A percentile compares a stretch with the other conserved stretches of the same genome.
These are phyloP conservation scores for Capreolus pygargus DNA, from an alignment of 2,113 vertebrate genomes.

Conservation along the genomic window DNA sequence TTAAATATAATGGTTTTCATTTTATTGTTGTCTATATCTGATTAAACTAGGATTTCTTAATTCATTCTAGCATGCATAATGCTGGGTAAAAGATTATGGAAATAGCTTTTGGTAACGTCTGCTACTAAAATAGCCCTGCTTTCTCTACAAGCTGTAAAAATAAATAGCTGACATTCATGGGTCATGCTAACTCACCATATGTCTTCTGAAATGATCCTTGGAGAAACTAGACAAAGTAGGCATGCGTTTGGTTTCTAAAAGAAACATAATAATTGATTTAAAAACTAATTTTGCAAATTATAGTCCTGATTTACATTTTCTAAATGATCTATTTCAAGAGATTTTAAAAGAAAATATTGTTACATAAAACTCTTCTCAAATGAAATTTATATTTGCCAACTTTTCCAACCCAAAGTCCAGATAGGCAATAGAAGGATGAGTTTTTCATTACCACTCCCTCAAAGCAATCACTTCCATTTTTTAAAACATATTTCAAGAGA, in stretches of 20 bases:
- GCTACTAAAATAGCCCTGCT: neutral
- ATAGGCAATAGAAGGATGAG: neutral
- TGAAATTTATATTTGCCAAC: neutral
- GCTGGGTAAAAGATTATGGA: neutral
- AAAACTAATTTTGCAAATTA: neutral
- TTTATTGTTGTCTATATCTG: neutral
- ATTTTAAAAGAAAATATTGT: neutral
- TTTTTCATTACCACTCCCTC: neutral
- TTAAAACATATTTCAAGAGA: accelerated
- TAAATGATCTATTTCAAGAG: neutral
- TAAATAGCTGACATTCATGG: neutral
- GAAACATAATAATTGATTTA: neutral
- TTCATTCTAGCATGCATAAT: neutral
- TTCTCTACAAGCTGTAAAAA: neutral
- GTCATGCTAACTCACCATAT: neutral
- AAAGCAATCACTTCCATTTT: neutral
- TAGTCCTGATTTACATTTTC: neutral
- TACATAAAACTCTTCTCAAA: neutral
- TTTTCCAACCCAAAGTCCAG: neutral
- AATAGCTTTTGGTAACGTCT: neutral
- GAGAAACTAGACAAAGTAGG: neutral
- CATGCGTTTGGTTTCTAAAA: neutral
- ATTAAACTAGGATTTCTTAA: neutral
- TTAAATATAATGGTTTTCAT: neutral
- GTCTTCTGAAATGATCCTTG: neutral